These are phyloP conservation scores for Trachelus iudaicus DNA, from an alignment of 2,888 invertebrate genomes.

Conservation along the genomic window DNA sequence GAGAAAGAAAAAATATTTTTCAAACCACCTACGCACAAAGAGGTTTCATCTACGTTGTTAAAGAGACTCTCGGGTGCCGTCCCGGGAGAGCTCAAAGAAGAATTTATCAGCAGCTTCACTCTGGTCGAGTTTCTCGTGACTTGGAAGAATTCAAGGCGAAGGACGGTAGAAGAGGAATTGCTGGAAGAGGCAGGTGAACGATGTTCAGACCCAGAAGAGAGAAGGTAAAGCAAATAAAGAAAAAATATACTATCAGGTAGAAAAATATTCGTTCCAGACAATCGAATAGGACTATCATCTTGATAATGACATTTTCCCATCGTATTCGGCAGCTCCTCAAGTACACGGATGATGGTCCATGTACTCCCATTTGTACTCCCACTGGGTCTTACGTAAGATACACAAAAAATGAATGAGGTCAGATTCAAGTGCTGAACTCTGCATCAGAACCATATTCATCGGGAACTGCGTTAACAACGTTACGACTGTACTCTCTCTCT, in stretches of 20 bases:
- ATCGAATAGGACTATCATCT: neutral
- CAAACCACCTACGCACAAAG: neutral
- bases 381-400: neutral
- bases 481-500: neutral
- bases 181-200: neutral
- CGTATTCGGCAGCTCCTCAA: neutral
- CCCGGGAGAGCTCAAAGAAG: neutral
- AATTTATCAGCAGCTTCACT: neutral
- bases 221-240: too few relatives aligned
- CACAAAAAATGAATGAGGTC: neutral
- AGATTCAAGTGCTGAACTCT: neutral
- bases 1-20: slow-evolving; percentile 1
- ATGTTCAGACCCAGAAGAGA: neutral
- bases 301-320: neutral
- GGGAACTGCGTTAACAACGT: neutral
- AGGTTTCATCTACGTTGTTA: neutral
- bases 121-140: too few relatives aligned
- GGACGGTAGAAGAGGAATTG: neutral
- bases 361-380: too few relatives aligned
- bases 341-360: neutral
- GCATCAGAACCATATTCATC: neutral
- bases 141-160: neutral
- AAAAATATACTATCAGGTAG: too few relatives aligned
- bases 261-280: neutral
- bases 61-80: neutral